These are phyloP conservation scores for Lacerta agilis DNA, from an alignment of 2,797 vertebrate genomes.

Conservation along the genomic window DNA sequence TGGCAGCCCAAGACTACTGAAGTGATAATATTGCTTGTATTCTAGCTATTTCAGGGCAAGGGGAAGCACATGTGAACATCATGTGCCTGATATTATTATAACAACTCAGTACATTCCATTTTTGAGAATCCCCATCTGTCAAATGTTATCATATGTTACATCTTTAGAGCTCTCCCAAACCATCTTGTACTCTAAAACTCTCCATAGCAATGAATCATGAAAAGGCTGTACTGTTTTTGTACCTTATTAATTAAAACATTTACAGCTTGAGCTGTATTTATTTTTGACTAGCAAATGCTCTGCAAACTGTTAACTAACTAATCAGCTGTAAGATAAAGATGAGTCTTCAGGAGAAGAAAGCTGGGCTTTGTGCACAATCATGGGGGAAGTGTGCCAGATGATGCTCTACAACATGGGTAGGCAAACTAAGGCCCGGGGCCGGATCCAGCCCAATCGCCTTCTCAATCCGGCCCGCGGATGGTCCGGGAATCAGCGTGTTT, in stretches of 20 bases:
- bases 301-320: constrained; percentile 38
- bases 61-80: constrained; percentile 38
- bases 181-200: constrained; percentile 46
- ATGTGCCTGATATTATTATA: constrained; percentile 44
- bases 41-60: constrained; percentile 5
- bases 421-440: too few relatives aligned
- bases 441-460: too few relatives aligned
- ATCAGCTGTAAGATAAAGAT: constrained; percentile 42
- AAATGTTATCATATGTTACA: constrained; percentile 45
- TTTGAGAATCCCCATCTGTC: constrained; percentile 51
- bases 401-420: background rate
- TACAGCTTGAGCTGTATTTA: constrained; percentile 26
- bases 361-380: constrained; percentile 7
- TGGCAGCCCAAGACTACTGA: constrained; percentile 22
- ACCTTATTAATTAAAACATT: constrained; percentile 43
- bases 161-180: constrained; percentile 32
- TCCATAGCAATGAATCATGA: constrained; percentile 17
- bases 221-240: constrained; percentile 42
- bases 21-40: constrained; percentile 53
- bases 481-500: too few relatives aligned
- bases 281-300: constrained; percentile 43
- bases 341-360: constrained; percentile 30
- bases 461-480: too few relatives aligned
- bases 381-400: constrained; percentile 13
- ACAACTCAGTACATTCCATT: constrained; percentile 12